Evolutionary conservation across 2,797 vertebrate species (phyloP), one percentile per base, ranked within the genome.

Genomic region (Menidia menidia): DNA sequence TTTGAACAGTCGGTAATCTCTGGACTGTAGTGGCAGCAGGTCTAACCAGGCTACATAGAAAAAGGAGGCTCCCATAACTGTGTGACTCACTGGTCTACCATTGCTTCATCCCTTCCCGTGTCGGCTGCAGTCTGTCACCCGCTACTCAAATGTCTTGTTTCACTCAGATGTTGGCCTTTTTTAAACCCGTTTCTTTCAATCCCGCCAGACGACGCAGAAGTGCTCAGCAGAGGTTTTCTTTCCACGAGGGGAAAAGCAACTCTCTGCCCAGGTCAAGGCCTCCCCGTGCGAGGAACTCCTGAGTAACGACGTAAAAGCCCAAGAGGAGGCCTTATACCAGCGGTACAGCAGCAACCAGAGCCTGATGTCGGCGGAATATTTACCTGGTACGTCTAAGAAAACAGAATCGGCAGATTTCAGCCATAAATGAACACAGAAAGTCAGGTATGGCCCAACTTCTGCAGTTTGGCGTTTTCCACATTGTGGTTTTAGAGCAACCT

Each of bases 201-300:
- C 6, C 44, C 7, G 18, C 16, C 75, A 95, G 93, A 71, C 60
- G 4, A 78, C 83, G 18, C 81, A 71, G 55, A 89, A 14, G 25
- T 96, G 95, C 87, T 92, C 90, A 6, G 96, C 96, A 2, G 95
- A 97, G 68, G 93, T 99, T 60, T 85, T 96, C 2, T 98, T 96
- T 57, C 90, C 85, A 1, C 77, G 64, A 9, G 80, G 47, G 41
- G 91, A 88, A 55, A 60, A 47, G 51, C 77, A 62, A n/a, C 6
- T 10, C 5, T 75, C 92, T 15, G 94, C 96, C 10, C 87, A 93
- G 44, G 96, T 99, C 59, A 89, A 92, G 52, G 91, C 92, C n/a
- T 91, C 84, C n/a, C 90, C 83, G 1, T 90, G 94, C 69, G 91
- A 94, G 33, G 91, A 88, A 13, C 90, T 96, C 44, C 84, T 92